phyloP scores from a whole-genome alignment of 2,113 vertebrate species.

The Gavia stellata region DNA sequence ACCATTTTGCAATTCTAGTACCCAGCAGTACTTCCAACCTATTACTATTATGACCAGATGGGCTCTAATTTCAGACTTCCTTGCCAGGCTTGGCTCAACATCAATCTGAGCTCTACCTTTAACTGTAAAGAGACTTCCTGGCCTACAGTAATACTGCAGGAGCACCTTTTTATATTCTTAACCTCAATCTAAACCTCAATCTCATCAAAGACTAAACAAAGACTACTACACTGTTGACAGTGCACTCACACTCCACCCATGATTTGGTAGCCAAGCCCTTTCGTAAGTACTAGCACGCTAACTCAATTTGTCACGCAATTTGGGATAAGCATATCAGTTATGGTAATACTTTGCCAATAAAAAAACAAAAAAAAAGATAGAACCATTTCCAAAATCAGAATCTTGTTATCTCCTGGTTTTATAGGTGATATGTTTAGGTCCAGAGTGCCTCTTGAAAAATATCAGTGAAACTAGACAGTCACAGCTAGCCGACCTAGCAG shows the following conservation, averaged over 20 bases:
- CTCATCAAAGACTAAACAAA: background rate
- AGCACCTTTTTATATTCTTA: background rate
- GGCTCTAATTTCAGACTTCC: constrained; percentile 1
- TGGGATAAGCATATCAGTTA: background rate
- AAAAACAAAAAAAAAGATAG: background rate
- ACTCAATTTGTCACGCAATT: background rate
- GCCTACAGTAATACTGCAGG: background rate
- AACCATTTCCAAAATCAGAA: background rate
- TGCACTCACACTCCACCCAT: background rate
- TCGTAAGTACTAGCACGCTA: background rate
- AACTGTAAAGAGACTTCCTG: background rate
- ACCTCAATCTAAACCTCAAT: background rate
- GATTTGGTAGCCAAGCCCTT: background rate
- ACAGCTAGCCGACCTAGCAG: background rate
- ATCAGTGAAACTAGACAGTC: background rate
- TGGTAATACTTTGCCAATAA: background rate
- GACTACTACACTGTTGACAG: background rate
- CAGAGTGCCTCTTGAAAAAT: background rate
- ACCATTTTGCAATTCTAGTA: background rate
- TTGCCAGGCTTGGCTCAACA: constrained; percentile 1
- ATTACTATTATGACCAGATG: background rate
- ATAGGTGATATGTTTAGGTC: background rate
- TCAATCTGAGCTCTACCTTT: background rate
- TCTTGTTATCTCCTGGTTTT: background rate
- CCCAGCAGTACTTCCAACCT: background rate